Base-by-base conservation (phyloP, 2,888 invertebrate genomes). In the Seladonia tumulorum region DNA sequence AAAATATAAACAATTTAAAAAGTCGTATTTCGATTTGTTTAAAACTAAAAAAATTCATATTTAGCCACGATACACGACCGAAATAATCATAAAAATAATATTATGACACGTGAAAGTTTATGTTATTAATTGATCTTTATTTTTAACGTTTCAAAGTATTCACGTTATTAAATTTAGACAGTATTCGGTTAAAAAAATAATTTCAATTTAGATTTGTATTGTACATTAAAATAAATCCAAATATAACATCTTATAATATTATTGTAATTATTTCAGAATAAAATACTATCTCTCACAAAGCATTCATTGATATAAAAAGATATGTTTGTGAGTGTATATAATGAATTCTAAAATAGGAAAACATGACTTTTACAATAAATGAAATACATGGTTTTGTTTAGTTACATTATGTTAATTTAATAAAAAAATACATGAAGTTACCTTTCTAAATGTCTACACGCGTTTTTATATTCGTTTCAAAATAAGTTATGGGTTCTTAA, bases 361-460 rank as follows among this genome's bases (percentile, higher is more conserved):
- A 2, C 25, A 73, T 49, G 57, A 18, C 16, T 47, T 35, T 35
- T 22, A 72, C 4, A 77, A 47, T 70, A 25, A 75, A 81, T 22
- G 16, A 53, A 75, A 71, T 71, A 66, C 22, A 29, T 39, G 68
- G 12, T 74, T n/a, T n/a, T 18, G 2, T 53, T 78, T 10, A 49
- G 2, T 47, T 49, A 70, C 45, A 42, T 5, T 16, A 18, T 75
- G 39, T 74, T 63, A 35, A 57, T 77, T 53, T 57, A 74, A 35
- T 74, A 72, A 78, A 70, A 77, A 70, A 57, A 22, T 75, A 57
- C 68, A n/a, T 35, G 45, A 75, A 78, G 70, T 74, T 70, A 74
- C 57, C 25, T 8, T 16, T 49, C 0, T 78, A 53, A 53, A 71
- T 75, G 42, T 16, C 39, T 80, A 53, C 66, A 49, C 53, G 35